Evolutionary conservation across 35 echinoderm and acorn worm species (phyloP).

Genomic region (Acanthaster planci): DNA sequence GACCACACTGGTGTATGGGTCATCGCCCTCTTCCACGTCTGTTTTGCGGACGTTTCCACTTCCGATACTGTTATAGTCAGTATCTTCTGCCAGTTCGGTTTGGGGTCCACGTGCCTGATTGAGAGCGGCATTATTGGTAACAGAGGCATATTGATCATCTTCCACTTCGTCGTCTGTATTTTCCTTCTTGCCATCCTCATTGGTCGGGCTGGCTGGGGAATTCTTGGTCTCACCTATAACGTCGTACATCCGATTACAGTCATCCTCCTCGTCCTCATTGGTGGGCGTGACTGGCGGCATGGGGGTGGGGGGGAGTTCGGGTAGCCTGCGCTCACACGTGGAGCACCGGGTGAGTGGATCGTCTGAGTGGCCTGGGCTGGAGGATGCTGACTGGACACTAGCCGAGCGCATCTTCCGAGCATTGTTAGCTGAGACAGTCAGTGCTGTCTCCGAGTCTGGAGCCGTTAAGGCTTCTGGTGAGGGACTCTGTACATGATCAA

Average conservation of each 20-base stretch:
- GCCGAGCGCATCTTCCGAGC: background rate
- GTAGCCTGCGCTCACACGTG: background rate
- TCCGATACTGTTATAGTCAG: background rate
- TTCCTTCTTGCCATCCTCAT: background rate
- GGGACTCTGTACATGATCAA: background rate
- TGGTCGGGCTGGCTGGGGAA: background rate
- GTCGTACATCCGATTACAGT: background rate
- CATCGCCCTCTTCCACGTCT: background rate
- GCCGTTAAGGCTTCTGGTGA: background rate
- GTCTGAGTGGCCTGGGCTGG: background rate
- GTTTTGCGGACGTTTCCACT: background rate
- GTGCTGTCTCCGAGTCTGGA: background rate
- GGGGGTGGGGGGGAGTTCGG: background rate
- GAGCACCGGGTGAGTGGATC: background rate
- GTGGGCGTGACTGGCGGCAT: slow-evolving; percentile 23
- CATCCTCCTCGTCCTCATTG: slow-evolving; percentile 17
- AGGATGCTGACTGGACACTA: background rate
- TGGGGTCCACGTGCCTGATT: background rate
- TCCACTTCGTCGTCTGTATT: background rate
- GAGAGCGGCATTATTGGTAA: background rate
- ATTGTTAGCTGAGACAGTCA: background rate
- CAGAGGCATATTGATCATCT: slow-evolving; percentile 1
- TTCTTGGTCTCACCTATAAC: background rate
- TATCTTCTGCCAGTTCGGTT: background rate
- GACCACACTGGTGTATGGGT: background rate